These are phyloP conservation scores for Pteronura brasiliensis DNA, from an alignment of 2,113 vertebrate genomes.

Conservation along the genomic window DNA sequence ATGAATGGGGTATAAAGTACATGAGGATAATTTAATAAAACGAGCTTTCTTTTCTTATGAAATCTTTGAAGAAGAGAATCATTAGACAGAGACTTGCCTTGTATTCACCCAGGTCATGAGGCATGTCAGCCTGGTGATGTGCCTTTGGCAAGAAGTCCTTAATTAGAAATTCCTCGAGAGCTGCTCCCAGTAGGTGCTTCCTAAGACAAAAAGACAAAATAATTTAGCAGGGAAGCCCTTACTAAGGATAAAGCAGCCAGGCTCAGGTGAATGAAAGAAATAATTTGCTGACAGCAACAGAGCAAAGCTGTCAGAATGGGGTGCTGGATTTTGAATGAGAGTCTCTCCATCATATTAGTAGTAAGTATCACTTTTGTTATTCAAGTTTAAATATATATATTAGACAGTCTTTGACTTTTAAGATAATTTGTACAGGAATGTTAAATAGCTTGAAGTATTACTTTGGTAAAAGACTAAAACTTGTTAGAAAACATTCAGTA, in stretches of 20 bases:
- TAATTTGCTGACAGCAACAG: constrained; percentile 31
- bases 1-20: neutral
- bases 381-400: constrained; percentile 64
- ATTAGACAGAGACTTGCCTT: constrained; percentile 75
- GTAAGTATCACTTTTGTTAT: constrained; percentile 82
- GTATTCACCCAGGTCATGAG: constrained; percentile 79
- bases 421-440: constrained; percentile 62
- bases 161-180: constrained; percentile 86
- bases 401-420: constrained; percentile 69
- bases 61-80: constrained; percentile 66
- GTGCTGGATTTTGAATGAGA: constrained; percentile 85
- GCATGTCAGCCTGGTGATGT: constrained; percentile 69
- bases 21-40: constrained; percentile 72
- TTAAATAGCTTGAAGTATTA: constrained; percentile 75
- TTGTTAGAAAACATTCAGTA: constrained; percentile 78
- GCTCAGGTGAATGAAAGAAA: constrained; percentile 61
- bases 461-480: constrained; percentile 72
- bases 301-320: constrained; percentile 69
- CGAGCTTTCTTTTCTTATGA: constrained; percentile 71
- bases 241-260: constrained; percentile 45
- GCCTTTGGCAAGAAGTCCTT: constrained; percentile 80
- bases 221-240: constrained; percentile 61
- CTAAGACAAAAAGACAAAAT: constrained; percentile 75
- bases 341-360: constrained; percentile 76
- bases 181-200: constrained; percentile 75